phyloP scores from a whole-genome alignment of 2,113 vertebrate species.

The Chiloscyllium plagiosum region DNA sequence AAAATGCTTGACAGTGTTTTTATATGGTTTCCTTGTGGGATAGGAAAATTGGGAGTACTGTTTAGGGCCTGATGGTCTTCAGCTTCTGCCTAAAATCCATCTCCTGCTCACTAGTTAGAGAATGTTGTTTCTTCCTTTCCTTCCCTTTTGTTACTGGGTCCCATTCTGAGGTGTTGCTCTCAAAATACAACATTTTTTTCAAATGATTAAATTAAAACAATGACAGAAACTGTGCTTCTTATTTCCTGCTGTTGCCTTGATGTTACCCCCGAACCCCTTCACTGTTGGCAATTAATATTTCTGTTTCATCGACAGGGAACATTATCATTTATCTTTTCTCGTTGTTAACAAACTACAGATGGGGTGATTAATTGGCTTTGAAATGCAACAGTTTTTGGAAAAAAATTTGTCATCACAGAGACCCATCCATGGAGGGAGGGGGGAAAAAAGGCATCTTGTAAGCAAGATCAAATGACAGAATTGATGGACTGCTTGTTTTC shows the following conservation, averaged over 20 bases:
- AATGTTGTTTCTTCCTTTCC: neutral
- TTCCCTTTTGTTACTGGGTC: neutral
- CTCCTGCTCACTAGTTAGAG: neutral
- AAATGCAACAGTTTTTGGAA: neutral
- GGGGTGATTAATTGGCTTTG: neutral
- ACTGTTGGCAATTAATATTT: neutral
- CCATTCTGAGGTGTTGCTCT: neutral
- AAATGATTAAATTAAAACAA: neutral
- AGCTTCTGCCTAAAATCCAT: neutral
- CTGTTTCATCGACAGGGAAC: neutral
- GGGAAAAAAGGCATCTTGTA: too few relatives aligned
- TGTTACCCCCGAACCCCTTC: neutral
- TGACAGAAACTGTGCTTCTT: neutral
- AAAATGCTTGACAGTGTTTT: neutral
- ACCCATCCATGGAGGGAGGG: too few relatives aligned
- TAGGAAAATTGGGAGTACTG: neutral
- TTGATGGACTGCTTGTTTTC: too few relatives aligned
- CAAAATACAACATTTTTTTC: neutral
- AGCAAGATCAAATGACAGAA: too few relatives aligned
- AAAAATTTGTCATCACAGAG: neutral
- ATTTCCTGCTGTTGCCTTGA: neutral
- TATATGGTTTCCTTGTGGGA: neutral
- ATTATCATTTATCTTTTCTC: neutral
- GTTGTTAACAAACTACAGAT: neutral
- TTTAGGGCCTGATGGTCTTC: neutral